These are phyloP conservation scores for Tenodera sinensis DNA, from an alignment of 2,888 invertebrate genomes.

Conservation along the genomic window DNA sequence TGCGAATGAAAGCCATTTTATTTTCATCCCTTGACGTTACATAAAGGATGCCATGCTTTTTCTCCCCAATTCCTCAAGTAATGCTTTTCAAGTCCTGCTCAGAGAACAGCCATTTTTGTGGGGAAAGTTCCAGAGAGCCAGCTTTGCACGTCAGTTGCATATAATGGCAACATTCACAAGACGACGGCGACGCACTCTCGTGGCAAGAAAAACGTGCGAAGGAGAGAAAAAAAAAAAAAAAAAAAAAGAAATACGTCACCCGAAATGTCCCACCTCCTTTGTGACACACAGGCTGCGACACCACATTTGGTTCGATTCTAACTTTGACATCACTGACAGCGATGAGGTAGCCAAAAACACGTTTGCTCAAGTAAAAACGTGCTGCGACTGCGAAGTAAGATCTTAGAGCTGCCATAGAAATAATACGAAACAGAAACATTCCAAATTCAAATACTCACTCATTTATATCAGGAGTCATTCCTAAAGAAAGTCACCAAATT, in stretches of 20 bases:
- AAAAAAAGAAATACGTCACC: neutral
- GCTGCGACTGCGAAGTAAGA: too few species aligned
- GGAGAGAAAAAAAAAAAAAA: neutral
- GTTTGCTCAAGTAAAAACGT: too few species aligned
- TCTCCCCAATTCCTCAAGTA: neutral
- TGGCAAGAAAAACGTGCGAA: neutral
- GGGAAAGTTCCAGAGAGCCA: neutral
- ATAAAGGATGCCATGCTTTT: neutral
- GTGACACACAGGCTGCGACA: neutral
- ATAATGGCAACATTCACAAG: neutral
- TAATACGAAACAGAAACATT: too few species aligned
- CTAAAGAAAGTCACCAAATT: too few species aligned
- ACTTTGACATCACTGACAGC: too few species aligned
- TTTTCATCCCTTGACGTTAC: neutral
- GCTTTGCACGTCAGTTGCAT: neutral
- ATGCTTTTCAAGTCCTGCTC: neutral
- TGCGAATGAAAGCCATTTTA: neutral
- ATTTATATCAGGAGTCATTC: too few species aligned
- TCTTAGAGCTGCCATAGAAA: too few species aligned
- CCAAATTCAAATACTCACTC: too few species aligned
- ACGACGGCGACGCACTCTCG: neutral
- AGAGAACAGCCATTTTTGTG: neutral
- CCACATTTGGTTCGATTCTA: too few species aligned
- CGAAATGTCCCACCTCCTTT: neutral
- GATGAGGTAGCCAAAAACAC: too few species aligned